Evolutionary conservation across 2,888 invertebrate species (phyloP).

Genomic region (Philonicus albiceps): DNA sequence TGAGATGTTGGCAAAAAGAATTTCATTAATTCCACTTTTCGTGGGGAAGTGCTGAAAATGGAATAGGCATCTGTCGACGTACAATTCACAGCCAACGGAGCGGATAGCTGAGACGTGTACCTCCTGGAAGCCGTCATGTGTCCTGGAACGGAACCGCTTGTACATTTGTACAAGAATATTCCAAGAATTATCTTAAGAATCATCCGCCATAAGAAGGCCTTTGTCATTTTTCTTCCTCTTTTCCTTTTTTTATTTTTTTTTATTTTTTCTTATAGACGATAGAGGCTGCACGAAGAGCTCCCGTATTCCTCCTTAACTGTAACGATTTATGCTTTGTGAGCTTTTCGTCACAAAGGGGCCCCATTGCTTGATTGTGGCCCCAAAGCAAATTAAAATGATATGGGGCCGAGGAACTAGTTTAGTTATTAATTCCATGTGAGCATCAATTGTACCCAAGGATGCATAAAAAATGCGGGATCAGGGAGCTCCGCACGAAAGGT

Average conservation of each 20-base stretch:
- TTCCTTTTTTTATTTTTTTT: not conserved
- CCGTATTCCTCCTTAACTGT: constrained; percentile 3
- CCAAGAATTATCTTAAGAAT: constrained; percentile 14
- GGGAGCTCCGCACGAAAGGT: not conserved
- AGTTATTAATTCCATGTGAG: constrained; percentile 19
- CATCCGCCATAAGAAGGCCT: constrained; percentile 22
- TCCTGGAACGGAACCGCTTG: constrained; percentile 11
- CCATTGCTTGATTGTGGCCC: not conserved
- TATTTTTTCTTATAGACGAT: not conserved
- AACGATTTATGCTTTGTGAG: constrained; percentile 17
- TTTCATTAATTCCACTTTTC: constrained; percentile 17
- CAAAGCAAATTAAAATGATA: not conserved
- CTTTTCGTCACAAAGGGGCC: not conserved
- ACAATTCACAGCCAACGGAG: not conserved
- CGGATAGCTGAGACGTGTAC: constrained; percentile 3
- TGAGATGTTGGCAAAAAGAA: not conserved
- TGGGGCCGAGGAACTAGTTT: not conserved
- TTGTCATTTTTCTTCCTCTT: not conserved
- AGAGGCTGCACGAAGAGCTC: not conserved
- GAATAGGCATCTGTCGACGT: not conserved
- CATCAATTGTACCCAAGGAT: constrained; percentile 1
- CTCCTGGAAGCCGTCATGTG: not conserved
- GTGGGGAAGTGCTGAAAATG: not conserved
- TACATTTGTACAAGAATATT: constrained; percentile 9
- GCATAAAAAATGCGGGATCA: not conserved